Percentiles rank a stretch among this genome's conserved stretches.
phyloP scores from a whole-genome alignment of 2,888 invertebrate species.

The Ennomos quercinarius region DNA sequence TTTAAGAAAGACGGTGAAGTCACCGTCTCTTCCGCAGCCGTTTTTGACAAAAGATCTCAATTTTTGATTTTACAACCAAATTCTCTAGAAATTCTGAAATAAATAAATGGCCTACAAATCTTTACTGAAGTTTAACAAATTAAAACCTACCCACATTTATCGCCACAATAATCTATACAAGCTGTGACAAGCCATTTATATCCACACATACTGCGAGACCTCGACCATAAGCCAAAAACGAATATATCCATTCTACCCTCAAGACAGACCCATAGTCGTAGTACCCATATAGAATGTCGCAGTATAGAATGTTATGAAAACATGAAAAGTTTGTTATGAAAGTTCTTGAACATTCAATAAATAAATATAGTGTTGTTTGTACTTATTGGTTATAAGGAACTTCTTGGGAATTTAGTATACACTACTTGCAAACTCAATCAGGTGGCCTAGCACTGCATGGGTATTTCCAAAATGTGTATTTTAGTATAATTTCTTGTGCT shows the following conservation, averaged over 20 bases:
- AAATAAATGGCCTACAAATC: not conserved
- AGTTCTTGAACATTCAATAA: no score
- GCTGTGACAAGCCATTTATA: constrained; percentile 23
- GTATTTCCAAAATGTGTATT: no score
- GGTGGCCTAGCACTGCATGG: no score
- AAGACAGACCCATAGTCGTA: constrained; percentile 23
- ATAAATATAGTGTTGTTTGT: no score
- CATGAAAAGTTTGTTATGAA: not conserved
- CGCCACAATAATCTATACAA: constrained; percentile 17
- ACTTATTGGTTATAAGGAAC: no score
- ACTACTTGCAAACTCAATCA: no score
- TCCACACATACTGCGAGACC: constrained; percentile 12
- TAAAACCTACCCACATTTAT: constrained; percentile 11
- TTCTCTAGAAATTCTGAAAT: not conserved
- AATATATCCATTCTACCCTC: constrained; percentile 22
- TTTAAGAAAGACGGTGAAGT: no score
- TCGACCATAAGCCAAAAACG: constrained; percentile 25
- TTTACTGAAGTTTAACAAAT: not conserved
- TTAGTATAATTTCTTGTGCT: no score
- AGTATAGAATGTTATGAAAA: not conserved
- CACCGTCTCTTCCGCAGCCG: no score
- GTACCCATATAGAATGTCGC: not conserved
- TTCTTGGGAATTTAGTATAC: no score
- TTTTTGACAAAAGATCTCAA: no score
- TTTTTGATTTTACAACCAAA: no score